Conservation (phyloP, 2,113 vertebrate species). For the Cochlearius cochlearius region DNA sequence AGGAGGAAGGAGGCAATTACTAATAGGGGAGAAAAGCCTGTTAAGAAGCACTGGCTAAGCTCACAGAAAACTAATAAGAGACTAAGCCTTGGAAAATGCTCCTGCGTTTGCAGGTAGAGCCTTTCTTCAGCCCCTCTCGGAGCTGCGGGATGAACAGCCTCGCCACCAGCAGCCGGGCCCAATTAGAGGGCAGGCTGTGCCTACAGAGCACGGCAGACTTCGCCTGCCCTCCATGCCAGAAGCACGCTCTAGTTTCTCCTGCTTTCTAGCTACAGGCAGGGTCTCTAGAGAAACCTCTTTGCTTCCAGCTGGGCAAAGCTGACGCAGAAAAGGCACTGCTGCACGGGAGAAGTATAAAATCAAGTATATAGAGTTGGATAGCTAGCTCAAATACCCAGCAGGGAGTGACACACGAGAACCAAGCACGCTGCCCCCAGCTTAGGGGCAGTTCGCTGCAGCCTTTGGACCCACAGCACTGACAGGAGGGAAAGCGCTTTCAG, state of each 20-base stretch:
- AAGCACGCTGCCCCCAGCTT: not conserved
- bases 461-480: not conserved
- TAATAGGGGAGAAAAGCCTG: conserved; percentile 43
- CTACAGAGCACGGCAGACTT: not conserved
- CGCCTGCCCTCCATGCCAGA: not conserved
- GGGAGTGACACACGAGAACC: rapidly evolving
- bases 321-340: not conserved
- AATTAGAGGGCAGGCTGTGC: not conserved
- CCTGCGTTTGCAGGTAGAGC: conserved; percentile 2
- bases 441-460: not conserved
- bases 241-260: not conserved
- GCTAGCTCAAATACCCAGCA: not conserved
- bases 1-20: conserved; percentile 58
- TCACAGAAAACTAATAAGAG: conserved; percentile 36
- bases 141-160: not conserved
- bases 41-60: conserved; percentile 59
- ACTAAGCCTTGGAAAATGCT: conserved; percentile 13
- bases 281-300: not conserved
- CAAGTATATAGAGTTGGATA: not conserved
- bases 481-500: not conserved
- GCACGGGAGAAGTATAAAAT: not conserved
- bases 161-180: not conserved
- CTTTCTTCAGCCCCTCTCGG: not conserved
- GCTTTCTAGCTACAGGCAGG: not conserved
- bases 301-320: not conserved